phyloP scores from a whole-genome alignment of 2,888 invertebrate genomes.

The Myathropa florea region DNA sequence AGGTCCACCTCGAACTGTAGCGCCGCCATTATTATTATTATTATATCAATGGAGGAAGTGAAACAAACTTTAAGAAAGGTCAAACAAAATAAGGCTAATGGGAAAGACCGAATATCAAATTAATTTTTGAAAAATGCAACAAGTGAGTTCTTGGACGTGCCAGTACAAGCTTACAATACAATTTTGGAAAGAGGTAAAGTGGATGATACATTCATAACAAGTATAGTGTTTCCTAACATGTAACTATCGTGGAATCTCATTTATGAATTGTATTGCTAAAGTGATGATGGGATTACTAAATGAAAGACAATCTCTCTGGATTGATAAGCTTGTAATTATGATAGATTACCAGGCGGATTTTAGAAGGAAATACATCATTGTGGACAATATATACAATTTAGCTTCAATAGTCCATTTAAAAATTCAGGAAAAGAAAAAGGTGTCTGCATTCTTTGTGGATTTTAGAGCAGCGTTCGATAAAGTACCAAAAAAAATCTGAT shows the following conservation, averaged over 20 bases:
- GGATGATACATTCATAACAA: conserved; percentile 9
- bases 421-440: conserved; percentile 5
- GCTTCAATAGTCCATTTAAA: conserved; percentile 7
- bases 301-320: background rate
- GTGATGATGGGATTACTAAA: conserved; percentile 31
- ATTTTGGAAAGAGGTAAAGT: background rate
- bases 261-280: conserved; percentile 34
- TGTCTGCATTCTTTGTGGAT: no score
- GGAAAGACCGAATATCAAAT: background rate
- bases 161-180: background rate
- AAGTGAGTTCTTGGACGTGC: background rate
- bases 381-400: conserved; percentile 28
- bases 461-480: no score
- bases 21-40: no score
- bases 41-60: background rate
- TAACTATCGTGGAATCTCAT: conserved; percentile 33
- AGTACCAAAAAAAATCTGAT: no score
- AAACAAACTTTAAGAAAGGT: conserved; percentile 12
- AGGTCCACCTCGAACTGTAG: no score
- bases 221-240: background rate
- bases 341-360: conserved; percentile 22
- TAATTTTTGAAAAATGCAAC: background rate
- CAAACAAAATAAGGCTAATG: background rate
- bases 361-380: conserved; percentile 16
- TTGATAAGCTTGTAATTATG: background rate